These are phyloP conservation scores for Ruditapes philippinarum DNA, from an alignment of 1,140 invertebrate species.

Conservation along the genomic window DNA sequence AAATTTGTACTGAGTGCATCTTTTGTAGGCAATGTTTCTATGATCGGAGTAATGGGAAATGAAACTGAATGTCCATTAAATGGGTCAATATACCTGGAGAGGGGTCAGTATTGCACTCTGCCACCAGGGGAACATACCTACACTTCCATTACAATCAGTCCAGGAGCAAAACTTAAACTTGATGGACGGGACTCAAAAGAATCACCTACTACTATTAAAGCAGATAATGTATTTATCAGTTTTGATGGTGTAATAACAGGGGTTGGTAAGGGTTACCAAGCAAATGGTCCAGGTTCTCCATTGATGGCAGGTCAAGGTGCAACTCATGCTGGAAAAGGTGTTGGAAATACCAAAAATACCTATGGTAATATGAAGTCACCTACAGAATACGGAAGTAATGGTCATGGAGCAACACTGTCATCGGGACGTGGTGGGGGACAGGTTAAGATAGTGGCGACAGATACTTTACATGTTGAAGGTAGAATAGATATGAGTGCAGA, in stretches of 20 bases:
- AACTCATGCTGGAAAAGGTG: conserved; percentile 74
- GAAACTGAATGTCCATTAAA: conserved; percentile 44
- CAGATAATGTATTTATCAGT: conserved; percentile 69
- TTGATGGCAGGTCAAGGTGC: conserved; percentile 61
- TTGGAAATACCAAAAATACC: conserved; percentile 54
- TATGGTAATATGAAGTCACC: conserved; percentile 76
- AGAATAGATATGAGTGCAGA: conserved; percentile 77
- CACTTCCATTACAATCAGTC: conserved; percentile 70
- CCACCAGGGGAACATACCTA: conserved; percentile 68
- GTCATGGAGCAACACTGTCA: conserved; percentile 62
- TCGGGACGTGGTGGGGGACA: conserved; percentile 78
- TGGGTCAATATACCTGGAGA: conserved; percentile 55
- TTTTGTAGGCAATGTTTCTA: conserved; percentile 17
- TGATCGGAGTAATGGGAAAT: neutral
- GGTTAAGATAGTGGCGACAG: conserved; percentile 66
- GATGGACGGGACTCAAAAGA: conserved; percentile 64
- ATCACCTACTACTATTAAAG: conserved; percentile 70
- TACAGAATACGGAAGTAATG: conserved; percentile 78
- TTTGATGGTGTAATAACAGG: conserved; percentile 71
- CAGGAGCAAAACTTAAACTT: conserved; percentile 71
- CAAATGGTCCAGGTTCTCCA: conserved; percentile 68
- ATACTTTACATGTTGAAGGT: conserved; percentile 72
- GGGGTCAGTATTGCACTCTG: conserved; percentile 72
- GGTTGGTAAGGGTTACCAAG: conserved; percentile 70
- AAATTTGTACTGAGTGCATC: conserved; percentile 37